Conservation (phyloP, 2,888 invertebrate species). For the Torymus aiolomorphi region DNA sequence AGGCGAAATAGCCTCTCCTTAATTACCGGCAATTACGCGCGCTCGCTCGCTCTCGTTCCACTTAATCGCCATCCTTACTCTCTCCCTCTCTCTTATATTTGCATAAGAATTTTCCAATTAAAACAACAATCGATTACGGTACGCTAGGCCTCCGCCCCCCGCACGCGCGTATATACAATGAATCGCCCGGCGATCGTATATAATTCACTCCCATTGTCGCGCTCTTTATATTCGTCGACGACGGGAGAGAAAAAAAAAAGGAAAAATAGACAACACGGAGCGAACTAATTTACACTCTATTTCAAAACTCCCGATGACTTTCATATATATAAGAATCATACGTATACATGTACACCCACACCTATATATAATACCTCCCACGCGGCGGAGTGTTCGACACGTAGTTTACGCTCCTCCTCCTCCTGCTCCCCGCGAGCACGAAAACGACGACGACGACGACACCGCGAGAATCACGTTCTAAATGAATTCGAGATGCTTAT, state of each 20-base stretch:
- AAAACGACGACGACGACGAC: conserved; percentile 15
- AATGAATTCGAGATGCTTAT: conserved; percentile 54
- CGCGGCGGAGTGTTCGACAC: conserved; percentile 50
- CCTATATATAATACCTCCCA: conserved; percentile 46
- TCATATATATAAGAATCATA: conserved; percentile 22
- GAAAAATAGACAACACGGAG: background rate
- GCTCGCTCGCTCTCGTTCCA: background rate
- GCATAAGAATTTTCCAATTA: conserved; percentile 22
- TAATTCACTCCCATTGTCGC: conserved; percentile 33
- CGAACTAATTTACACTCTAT: background rate
- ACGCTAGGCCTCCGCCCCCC: too few relatives aligned
- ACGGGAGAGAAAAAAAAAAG: too few relatives aligned
- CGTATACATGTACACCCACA: background rate
- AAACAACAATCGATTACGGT: background rate
- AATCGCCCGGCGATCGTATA: background rate
- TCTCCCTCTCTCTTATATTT: conserved; percentile 11
- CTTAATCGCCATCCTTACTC: background rate
- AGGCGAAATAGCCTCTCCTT: background rate
- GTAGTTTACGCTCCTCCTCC: conserved; percentile 48
- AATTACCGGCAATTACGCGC: background rate
- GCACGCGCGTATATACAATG: too few relatives aligned
- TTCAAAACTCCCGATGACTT: conserved; percentile 41
- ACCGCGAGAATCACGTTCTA: conserved; percentile 48
- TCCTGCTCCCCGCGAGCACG: conserved; percentile 11
- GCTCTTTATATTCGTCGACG: conserved; percentile 4